Evolutionary conservation across 2,113 vertebrate genomes (phyloP), one percentile per base, ranked within the genome.

Genomic region (Xenopus laevis): DNA sequence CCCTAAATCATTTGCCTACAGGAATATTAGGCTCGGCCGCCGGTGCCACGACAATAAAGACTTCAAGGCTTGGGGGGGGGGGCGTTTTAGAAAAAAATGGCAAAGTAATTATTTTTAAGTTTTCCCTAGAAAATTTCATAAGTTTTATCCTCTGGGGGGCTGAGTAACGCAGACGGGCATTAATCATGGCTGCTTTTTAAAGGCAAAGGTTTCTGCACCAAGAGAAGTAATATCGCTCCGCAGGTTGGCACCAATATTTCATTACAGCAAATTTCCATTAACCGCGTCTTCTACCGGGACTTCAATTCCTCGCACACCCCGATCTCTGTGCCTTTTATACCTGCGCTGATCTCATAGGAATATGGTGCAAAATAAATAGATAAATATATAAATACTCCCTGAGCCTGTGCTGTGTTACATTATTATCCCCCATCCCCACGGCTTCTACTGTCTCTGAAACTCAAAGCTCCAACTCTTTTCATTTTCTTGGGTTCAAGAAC

Each of bases 51-150:
- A 74, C 61, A 74, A 74, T 68, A 74, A 68, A 47, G 64, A 50
- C 40, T 67, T 68, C 55, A 68, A 23, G 44, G 23, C 4, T 27
- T 27, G 2, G 40, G 63, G 46, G 10, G 20, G 20, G 60, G 23
- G 59, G 8, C 13, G 23, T 4, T 72, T 64, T 27, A 64, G 13
- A 72, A 52, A 27, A 27, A 27, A 72, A 64, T 72, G 71, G 52
- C 71, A 64, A 72, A 72, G 46, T 72, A 72, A 72, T 72, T 17
- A 72, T 72, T 72, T 72, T n/a, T 72, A 63, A 52, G 70, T 72
- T 72, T 72, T 72, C 71, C 46, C 47, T 18, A 33, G 71, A 72
- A 72, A 53, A 18, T 23, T 72, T 72, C 71, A 53, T 55, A 71
- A 50, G 59, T 62, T 62, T 71, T 33, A 30, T 46, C 62, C 69